Evolutionary conservation across 2,113 vertebrate genomes (phyloP), one percentile per base, ranked within the genome.

Genomic region (Mustela lutreola): DNA sequence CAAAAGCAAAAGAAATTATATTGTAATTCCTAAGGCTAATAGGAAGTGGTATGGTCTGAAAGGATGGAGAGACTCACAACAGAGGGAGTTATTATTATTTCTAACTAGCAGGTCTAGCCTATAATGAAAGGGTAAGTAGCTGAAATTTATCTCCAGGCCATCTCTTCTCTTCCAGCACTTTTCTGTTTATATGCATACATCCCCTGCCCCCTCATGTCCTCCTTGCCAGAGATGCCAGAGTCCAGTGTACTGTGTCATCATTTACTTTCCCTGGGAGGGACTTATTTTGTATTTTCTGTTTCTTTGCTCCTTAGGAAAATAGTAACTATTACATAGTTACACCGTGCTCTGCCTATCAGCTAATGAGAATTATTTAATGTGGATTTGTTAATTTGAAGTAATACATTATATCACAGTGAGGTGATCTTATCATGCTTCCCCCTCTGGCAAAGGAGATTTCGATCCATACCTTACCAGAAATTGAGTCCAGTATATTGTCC

Each of bases 311-410:
- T 92, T 83, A 84, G 50, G 89, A 71, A 78, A 92, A 53, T 22
- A 80, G 5, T 76, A 58, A 58, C 50, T 15, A 71, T 84, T 56
- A 50, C 2, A 73, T 71, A 65, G 70, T 80, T 92, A 53, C 11
- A 56, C 0, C 36, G 0, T 48, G 58, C 8, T 89, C 15, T 95
- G 45, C 70, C 11, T 76, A 87, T 89, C 42, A 48, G 56, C 82
- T 80, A 76, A 76, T 97, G 36, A 65, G 28, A 70, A 78, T 96
- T 96, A 86, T 73, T 82, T 94, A 78, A 62, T 4, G 14, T 80
- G 33, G 31, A 26, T 56, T 7, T 71, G 21, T 36, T 94, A 65
- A 91, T 88, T 86, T 81, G 78, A 95, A 86, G 28, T 53, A 91
- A 71, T 96, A 58, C 14, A n/a, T 71, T 82, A 84, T 56, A 87